Base-by-base conservation (phyloP, 2,113 vertebrate species). In the Sinocyclocheilus anophthalmus region DNA sequence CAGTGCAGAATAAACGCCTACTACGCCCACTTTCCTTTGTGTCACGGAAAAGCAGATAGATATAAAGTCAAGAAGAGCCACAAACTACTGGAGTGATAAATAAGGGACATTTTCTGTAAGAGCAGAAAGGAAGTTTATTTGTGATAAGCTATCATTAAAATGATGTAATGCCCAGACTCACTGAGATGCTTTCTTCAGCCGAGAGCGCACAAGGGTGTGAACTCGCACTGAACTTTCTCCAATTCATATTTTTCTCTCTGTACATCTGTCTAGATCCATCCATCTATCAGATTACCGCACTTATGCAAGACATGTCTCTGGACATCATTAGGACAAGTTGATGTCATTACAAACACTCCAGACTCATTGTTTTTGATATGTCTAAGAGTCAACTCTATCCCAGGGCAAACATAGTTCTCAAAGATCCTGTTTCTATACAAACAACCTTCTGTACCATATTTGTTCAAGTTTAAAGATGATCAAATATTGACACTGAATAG, bases 71-170 rank as follows among this genome's bases (percentile, higher is more conserved):
- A 75, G 42, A 48, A 24, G 39, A 24, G 22, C 22, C 72, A 48
- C 70, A 45, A 73, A 42, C 70, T 11, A 72, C 33, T 12, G 9
- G 18, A 73, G 22, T 24, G 24, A 65, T 50, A 12, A 63, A 65
- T 8, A 65, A 13, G 12, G 2, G 37, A 45, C 20, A 6, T 12
- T 22, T 72, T 42, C 11, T 22, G 69, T 39, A 33, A 75, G 42
- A 76, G 72, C 2, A 42, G 12, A 75, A 48, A 14, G 72, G n/a
- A 14, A 48, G 42, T 16, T 24, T 24, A 48, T 48, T 76, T 48
- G 72, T 76, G 72, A 48, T 76, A 76, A 76, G 72, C 22, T 8
- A 76, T 67, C 63, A 30, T 67, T 67, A 30, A 67, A 13, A 26
- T 45, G 5, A 75, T 48, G 10, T 24, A 75, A 75, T 18, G 9